phyloP scores from a whole-genome alignment of 2,888 invertebrate genomes.

The Coleophora deauratella region DNA sequence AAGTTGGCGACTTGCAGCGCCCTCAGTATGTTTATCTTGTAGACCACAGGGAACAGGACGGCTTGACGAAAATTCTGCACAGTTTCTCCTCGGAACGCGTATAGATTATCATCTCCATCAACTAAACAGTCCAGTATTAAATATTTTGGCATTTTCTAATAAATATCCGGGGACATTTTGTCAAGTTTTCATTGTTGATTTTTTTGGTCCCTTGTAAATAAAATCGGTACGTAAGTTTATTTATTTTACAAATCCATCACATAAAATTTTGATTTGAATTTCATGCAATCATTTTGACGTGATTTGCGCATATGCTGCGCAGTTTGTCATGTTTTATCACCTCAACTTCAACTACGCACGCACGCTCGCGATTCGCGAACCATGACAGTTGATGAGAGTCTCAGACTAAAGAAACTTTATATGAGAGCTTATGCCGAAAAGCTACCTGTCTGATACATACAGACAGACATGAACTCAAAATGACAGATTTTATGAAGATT shows the following conservation, averaged over 20 bases:
- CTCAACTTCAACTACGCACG: too few relatives aligned
- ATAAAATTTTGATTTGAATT: neutral
- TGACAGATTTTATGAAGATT: neutral
- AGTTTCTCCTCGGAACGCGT: conserved; percentile 41
- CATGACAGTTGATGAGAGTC: too few relatives aligned
- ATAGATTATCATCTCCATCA: conserved; percentile 40
- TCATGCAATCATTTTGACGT: neutral
- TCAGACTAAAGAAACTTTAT: too few relatives aligned
- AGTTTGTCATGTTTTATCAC: too few relatives aligned
- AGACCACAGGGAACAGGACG: conserved; percentile 36
- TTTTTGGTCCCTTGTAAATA: neutral
- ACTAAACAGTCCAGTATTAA: conserved; percentile 42
- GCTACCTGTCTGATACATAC: too few relatives aligned
- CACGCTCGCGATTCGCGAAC: too few relatives aligned
- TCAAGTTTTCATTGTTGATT: conserved; percentile 12
- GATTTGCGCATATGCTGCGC: neutral
- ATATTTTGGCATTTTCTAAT: conserved; percentile 54
- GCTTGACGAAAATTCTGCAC: conserved; percentile 45
- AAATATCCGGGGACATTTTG: conserved; percentile 25
- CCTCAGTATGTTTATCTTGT: conserved; percentile 43
- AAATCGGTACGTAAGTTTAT: too few relatives aligned
- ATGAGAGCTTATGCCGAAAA: too few relatives aligned
- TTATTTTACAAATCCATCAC: neutral
- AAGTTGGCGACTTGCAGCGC: conserved; percentile 47
- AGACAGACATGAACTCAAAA: too few relatives aligned